Conservation (phyloP, 2,888 invertebrate genomes). For the Lypha dubia region DNA sequence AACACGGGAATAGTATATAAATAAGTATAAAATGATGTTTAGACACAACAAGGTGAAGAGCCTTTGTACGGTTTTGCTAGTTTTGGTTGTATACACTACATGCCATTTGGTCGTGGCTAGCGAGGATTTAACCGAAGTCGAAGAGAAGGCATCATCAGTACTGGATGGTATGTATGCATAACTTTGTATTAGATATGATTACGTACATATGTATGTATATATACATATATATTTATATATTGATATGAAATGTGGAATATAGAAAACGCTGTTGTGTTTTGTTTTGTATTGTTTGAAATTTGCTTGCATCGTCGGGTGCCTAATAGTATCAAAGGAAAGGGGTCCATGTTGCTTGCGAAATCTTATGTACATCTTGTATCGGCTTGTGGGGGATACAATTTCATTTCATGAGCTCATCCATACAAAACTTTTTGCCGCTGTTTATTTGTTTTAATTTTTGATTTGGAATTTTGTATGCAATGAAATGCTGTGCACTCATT, state of each 20-base stretch:
- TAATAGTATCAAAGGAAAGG: slow-evolving; percentile 17
- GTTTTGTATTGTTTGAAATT: slow-evolving; percentile 33
- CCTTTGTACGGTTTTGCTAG: slow-evolving; percentile 48
- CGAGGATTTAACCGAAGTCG: slow-evolving; percentile 49
- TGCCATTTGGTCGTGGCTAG: slow-evolving; percentile 1
- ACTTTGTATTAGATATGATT: too few relatives aligned
- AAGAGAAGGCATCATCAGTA: slow-evolving; percentile 24
- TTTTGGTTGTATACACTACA: slow-evolving; percentile 41
- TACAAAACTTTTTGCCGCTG: not conserved
- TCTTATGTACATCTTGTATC: not conserved
- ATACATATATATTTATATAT: too few relatives aligned
- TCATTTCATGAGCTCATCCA: slow-evolving; percentile 48
- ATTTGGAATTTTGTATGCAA: not conserved
- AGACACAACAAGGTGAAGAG: slow-evolving; percentile 2
- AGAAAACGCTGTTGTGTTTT: not conserved
- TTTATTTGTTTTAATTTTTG: not conserved
- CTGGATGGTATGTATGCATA: slow-evolving; percentile 56
- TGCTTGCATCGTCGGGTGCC: not conserved
- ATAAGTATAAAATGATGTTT: slow-evolving; percentile 35
- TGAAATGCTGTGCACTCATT: not conserved
- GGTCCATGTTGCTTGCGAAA: not conserved
- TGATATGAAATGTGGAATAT: too few relatives aligned
- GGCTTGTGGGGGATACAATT: slow-evolving; percentile 27
- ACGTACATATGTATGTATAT: too few relatives aligned
- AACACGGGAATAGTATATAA: not conserved